These are phyloP conservation scores for Mergus octosetaceus DNA, from an alignment of 2,797 vertebrate species.

Conservation along the genomic window DNA sequence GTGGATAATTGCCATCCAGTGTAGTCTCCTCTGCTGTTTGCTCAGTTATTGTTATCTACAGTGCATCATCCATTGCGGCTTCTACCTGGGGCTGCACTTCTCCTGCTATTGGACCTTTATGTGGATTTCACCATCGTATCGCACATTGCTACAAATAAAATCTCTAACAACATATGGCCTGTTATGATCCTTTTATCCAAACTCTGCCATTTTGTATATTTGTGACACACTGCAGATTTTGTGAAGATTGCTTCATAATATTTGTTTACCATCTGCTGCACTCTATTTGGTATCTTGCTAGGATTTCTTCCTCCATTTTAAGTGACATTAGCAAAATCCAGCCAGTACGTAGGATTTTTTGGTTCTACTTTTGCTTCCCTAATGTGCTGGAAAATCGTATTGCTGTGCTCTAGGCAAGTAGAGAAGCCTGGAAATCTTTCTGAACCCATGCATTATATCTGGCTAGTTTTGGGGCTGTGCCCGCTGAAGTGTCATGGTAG, in stretches of 20 bases:
- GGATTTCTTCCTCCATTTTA: slow-evolving; percentile 76
- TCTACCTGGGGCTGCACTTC: slow-evolving; percentile 61
- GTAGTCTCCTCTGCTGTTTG: not conserved
- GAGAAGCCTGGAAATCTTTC: slow-evolving; percentile 61
- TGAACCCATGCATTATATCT: slow-evolving; percentile 13
- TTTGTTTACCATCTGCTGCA: slow-evolving; percentile 81
- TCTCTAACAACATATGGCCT: slow-evolving; percentile 71
- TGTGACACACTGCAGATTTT: slow-evolving; percentile 75
- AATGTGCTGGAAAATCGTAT: slow-evolving; percentile 75
- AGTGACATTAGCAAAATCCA: slow-evolving; percentile 78
- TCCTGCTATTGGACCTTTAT: slow-evolving; percentile 52
- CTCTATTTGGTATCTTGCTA: slow-evolving; percentile 73
- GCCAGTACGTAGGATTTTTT: slow-evolving; percentile 64
- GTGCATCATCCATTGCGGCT: not conserved
- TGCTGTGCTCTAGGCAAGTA: slow-evolving; percentile 70
- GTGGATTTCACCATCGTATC: slow-evolving; percentile 29
- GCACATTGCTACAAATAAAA: slow-evolving; percentile 59
- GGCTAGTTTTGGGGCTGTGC: slow-evolving; percentile 4
- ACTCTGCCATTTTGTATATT: slow-evolving; percentile 72
- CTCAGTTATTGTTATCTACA: slow-evolving; percentile 6
- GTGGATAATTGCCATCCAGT: not conserved
- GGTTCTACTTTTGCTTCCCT: slow-evolving; percentile 75
- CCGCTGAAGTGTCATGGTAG: slow-evolving; percentile 6
- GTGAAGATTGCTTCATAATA: slow-evolving; percentile 78
- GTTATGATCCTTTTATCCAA: slow-evolving; percentile 71